These are phyloP conservation scores for Charadrius vociferus DNA, from an alignment of 2,113 vertebrate species.

Conservation along the genomic window DNA sequence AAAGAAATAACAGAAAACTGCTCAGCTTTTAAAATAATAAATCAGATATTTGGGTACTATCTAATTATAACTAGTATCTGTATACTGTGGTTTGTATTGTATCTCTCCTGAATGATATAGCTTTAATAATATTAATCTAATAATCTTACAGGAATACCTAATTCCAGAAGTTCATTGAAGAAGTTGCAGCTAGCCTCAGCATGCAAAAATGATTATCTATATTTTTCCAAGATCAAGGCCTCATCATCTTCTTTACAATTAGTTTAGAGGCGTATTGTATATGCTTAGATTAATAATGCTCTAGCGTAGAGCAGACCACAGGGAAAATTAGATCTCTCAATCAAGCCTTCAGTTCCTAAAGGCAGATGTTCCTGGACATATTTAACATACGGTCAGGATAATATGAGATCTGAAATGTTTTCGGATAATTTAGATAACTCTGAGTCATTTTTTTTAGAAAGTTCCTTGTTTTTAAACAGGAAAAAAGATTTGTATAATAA, in stretches of 20 bases:
- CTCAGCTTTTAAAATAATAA: background rate
- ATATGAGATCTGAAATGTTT: background rate
- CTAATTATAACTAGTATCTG: background rate
- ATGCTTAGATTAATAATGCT: background rate
- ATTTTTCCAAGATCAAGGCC: background rate
- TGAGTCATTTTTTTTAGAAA: background rate
- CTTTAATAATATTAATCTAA: background rate
- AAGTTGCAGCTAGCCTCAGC: background rate
- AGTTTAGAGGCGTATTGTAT: background rate
- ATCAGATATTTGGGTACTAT: background rate
- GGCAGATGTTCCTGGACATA: background rate
- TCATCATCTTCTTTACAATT: background rate
- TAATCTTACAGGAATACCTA: background rate
- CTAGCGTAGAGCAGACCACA: background rate
- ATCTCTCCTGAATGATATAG: background rate
- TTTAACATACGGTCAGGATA: background rate
- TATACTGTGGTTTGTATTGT: fast-evolving
- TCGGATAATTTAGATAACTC: background rate
- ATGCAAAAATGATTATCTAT: background rate
- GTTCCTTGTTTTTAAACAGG: background rate
- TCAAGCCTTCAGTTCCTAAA: background rate
- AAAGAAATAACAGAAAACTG: background rate
- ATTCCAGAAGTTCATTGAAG: background rate
- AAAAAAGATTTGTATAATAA: background rate
- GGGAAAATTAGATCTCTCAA: background rate